Evolutionary conservation across 64 coral and sea anemone genomes (phyloP).

Genomic region (Stichodactyla mertensii): DNA sequence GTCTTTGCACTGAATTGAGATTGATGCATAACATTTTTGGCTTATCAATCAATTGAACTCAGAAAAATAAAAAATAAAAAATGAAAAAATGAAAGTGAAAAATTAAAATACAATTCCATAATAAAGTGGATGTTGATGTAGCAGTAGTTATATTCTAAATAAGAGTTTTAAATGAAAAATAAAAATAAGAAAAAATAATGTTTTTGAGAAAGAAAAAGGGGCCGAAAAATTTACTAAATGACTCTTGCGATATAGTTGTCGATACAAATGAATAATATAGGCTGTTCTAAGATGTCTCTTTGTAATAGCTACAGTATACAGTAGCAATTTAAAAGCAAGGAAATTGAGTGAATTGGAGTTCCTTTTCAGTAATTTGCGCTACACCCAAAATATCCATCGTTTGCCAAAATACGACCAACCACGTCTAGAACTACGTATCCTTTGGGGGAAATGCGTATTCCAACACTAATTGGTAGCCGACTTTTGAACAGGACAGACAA

Average conservation of each 20-base stretch:
- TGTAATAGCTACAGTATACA: conserved; percentile 77
- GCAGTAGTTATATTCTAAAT: conserved; percentile 23
- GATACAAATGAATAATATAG: conserved; percentile 64
- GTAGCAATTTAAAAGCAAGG: conserved; percentile 53
- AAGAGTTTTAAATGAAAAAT: conserved; percentile 34
- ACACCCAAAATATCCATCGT: conserved; percentile 46
- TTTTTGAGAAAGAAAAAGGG: neutral
- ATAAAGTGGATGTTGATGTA: conserved; percentile 29
- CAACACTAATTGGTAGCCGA: neutral
- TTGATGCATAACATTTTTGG: neutral
- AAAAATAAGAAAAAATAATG: conserved; percentile 39
- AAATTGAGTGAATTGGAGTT: conserved; percentile 85
- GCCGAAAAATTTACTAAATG: too few relatives aligned
- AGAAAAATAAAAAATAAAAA: neutral
- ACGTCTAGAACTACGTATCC: neutral
- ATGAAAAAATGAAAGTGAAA: neutral
- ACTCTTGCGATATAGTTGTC: conserved; percentile 28
- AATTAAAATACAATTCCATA: neutral
- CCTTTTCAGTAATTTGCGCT: conserved; percentile 42
- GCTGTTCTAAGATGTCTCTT: conserved; percentile 52
- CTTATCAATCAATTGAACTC: neutral
- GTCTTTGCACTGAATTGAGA: neutral
- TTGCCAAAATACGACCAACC: conserved; percentile 23
- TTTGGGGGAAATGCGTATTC: conserved; percentile 12
- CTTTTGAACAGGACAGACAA: neutral